A percentile compares a stretch with the other conserved stretches of the same genome.
Evolutionary conservation across 2,113 vertebrate genomes (phyloP).

Genomic region (Ginglymostoma cirratum): DNA sequence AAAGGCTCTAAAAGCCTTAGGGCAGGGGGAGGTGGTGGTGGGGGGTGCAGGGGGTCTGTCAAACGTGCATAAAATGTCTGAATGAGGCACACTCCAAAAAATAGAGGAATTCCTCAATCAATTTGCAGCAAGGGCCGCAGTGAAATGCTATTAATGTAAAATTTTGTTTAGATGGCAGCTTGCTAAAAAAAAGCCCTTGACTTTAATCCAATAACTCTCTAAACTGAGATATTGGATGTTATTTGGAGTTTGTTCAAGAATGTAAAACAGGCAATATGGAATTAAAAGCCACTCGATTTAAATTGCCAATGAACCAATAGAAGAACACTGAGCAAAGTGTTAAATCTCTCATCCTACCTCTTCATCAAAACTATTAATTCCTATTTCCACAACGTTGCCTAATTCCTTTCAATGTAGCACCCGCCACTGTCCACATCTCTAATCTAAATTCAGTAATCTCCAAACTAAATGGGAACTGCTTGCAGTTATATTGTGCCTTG

Average conservation of each 20-base stretch:
- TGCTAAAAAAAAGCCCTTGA: not conserved
- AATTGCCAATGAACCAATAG: not conserved
- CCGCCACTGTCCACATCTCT: not conserved
- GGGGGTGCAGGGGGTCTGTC: not conserved
- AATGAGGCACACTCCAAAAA: not conserved
- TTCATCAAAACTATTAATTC: not conserved
- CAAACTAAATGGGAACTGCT: not conserved
- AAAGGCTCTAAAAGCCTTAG: conserved; percentile 9
- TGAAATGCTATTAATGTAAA: not conserved
- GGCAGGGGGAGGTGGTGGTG: not conserved
- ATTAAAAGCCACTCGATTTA: not conserved
- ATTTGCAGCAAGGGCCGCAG: not conserved
- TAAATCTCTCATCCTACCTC: not conserved
- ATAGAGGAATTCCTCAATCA: not conserved
- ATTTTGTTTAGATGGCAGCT: not conserved
- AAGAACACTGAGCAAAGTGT: not conserved
- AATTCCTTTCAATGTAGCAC: not conserved
- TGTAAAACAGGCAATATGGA: not conserved
- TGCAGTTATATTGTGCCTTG: not conserved
- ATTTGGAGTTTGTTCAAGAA: not conserved
- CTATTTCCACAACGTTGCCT: not conserved
- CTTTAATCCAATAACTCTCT: no score
- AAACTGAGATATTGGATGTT: not conserved
- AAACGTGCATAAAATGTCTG: not conserved
- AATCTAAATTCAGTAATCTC: not conserved